phyloP scores from a whole-genome alignment of 2,888 invertebrate species.

The Campoplex nolae region DNA sequence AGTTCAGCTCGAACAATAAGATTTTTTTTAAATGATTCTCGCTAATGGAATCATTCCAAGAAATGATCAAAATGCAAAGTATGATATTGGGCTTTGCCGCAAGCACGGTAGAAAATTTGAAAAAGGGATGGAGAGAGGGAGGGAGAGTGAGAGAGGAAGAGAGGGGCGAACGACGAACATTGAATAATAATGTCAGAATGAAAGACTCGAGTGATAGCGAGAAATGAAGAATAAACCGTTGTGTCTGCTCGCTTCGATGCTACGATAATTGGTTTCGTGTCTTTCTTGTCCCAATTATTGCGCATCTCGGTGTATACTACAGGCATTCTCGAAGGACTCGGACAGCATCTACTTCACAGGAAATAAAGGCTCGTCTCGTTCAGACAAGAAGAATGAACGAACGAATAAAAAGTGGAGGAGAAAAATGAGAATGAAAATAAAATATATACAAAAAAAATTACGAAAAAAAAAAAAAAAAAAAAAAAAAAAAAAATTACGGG shows the following conservation, averaged over 20 bases:
- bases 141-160: background rate
- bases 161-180: constrained; percentile 6
- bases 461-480: background rate
- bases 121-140: background rate
- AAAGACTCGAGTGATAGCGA: constrained; percentile 32
- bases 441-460: constrained; percentile 54
- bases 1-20: background rate
- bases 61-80: background rate
- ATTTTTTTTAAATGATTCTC: background rate
- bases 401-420: constrained; percentile 44
- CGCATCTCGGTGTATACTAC: constrained; percentile 30
- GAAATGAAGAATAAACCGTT: constrained; percentile 58
- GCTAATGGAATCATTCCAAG: background rate
- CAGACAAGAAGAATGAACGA: constrained; percentile 57
- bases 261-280: constrained; percentile 69
- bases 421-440: constrained; percentile 54
- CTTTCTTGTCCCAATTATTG: constrained; percentile 67
- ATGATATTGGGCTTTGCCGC: background rate
- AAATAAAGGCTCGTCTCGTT: constrained; percentile 65
- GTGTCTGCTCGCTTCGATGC: constrained; percentile 65
- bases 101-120: background rate
- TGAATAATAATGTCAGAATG: constrained; percentile 46
- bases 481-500: constrained; percentile 48
- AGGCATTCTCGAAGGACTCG: constrained; percentile 53
- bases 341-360: constrained; percentile 53